Evolutionary conservation across 2,888 invertebrate genomes (phyloP), one percentile per base, ranked within the genome.

Genomic region (Galerucella nymphaeae): DNA sequence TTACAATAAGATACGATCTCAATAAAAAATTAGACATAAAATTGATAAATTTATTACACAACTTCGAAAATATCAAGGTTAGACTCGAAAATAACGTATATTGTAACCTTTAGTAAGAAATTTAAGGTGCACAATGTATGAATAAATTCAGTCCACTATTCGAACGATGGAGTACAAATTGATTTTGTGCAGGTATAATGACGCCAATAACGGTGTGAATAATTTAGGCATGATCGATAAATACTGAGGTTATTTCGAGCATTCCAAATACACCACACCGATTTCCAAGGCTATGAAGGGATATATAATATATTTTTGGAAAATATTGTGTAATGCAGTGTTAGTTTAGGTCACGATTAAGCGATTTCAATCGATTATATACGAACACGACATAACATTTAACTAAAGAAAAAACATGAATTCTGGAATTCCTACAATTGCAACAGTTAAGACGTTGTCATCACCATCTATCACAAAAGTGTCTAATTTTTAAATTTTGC

Each of bases 141-240:
- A 63, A 70, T 57, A 70, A 63, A 70, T 63, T 38, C 38, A 63
- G 10, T 23, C 41, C 41, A 55, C 42, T 55, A 57, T 20, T 41
- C 61, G 41, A 18, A 62, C 61, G 18, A 1, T 42, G 18, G 62
- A 63, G 64, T 59, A 68, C 63, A 74, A 65, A 71, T 74, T 74
- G 74, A 74, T 67, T 74, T 74, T 71, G 71, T 74, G 68, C 71
- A 72, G 69, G 71, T 70, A 75, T 76, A 68, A 74, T 74, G 71
- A 71, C 71, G 68, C 64, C 74, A 76, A 76, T 76, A 73, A 75
- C 71, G 71, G 58, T 73, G 72, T 76, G 75, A 75, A 76, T 76
- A 76, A 75, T 76, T 76, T 70, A 72, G 66, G 48, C 23, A n/a
- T 66, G 68, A 70, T 76, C 76, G 73, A 76, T 76, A 75, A 71